Conservation (phyloP, 2,888 invertebrate genomes). For the Dolichomitus sp. region DNA sequence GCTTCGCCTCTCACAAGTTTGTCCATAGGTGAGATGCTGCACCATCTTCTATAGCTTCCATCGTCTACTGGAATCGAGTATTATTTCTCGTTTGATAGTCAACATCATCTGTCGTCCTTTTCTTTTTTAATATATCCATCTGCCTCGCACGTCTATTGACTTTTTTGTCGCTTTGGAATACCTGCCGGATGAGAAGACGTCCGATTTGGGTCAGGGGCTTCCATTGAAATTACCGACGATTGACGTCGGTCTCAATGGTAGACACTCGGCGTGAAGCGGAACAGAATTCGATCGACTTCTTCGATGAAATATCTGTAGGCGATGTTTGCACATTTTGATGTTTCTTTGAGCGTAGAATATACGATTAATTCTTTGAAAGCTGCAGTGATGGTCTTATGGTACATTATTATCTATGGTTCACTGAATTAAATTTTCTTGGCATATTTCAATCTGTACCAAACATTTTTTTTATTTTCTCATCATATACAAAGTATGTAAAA, state of each 20-base stretch:
- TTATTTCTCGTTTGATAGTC: slow-evolving; percentile 73
- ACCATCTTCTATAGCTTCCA: neutral
- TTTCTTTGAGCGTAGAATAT: slow-evolving; percentile 51
- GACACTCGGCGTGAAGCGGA: slow-evolving; percentile 63
- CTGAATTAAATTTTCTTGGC: neutral
- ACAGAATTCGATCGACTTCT: slow-evolving; percentile 56
- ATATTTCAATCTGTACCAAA: neutral
- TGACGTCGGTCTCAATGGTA: slow-evolving; percentile 56
- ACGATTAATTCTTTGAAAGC: slow-evolving; percentile 23
- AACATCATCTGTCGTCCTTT: slow-evolving; percentile 72
- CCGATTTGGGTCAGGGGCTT: slow-evolving; percentile 53
- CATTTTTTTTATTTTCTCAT: too few relatives aligned
- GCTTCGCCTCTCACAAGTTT: slow-evolving; percentile 21
- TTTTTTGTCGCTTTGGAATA: slow-evolving; percentile 79
- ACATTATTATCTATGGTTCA: neutral
- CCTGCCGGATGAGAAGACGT: slow-evolving; percentile 80
- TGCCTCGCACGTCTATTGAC: slow-evolving; percentile 29
- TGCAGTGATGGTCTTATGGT: neutral
- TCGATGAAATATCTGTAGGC: slow-evolving; percentile 47
- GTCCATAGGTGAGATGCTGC: slow-evolving; percentile 6
- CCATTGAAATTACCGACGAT: slow-evolving; percentile 64
- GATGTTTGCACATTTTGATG: slow-evolving; percentile 13
- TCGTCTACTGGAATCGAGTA: slow-evolving; percentile 69
- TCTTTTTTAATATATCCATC: slow-evolving; percentile 65
- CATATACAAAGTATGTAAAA: too few relatives aligned